Evolutionary conservation across 2,113 vertebrate genomes (phyloP), one percentile per base, ranked within the genome.

Genomic region (Dasyornis broadbenti): DNA sequence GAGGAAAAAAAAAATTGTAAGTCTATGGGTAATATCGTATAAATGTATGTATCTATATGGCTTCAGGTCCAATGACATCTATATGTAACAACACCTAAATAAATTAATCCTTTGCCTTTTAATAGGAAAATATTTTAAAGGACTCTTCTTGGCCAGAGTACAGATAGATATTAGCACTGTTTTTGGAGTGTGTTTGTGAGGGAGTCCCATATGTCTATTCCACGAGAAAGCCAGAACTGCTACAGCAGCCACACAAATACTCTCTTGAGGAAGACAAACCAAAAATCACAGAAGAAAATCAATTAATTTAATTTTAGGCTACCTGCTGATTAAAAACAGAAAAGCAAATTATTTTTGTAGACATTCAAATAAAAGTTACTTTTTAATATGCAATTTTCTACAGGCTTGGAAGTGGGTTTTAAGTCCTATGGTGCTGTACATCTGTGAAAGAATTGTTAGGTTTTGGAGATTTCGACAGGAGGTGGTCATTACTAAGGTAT

Each of bases 321-420:
- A 88, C 39, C 7, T 89, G 70, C 73, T 82, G 78, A 92, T 95
- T 93, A 90, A 56, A 72, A 63, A 63, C 35, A 90, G 24, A 83
- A 93, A 84, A 69, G 26, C 40, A 89, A 97, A 89, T 66, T 60
- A 76, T 72, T 85, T 92, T 89, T 52, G 4, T 37, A 53, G 33
- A 75, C 23, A 61, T 70, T 73, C 45, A 92, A 73, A 70, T 39
- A 92, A 89, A 85, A 8, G 3, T 40, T 73, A 5, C 1, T 76
- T 86, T 63, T 76, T 60, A 91, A 70, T 91, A 56, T 89, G 35
- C 26, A 83, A 47, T 91, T 95, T 92, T 90, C 76, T 95, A 64
- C 92, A 98, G 98, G 95, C 98, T 82, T 98, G 98, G 98, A 98
- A 98, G 82, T 98, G 98, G 98, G 72, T 98, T 95, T 95, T 98